Conservation (phyloP, 2,888 invertebrate genomes). For the Melanchra persicariae region DNA sequence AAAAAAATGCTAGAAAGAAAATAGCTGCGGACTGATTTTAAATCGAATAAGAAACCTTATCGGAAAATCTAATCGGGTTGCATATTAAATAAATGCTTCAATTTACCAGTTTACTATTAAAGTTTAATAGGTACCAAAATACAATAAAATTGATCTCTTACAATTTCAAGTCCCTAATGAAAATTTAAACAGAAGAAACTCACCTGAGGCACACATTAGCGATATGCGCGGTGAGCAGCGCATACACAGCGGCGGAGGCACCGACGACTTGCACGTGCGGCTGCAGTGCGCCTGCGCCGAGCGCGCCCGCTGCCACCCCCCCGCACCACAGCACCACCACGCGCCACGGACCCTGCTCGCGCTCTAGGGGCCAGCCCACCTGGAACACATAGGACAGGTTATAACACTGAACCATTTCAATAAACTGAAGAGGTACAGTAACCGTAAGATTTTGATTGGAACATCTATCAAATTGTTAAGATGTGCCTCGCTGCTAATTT, state of each 20-base stretch:
- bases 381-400: constrained; percentile 52
- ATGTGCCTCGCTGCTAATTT: background rate
- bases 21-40: background rate
- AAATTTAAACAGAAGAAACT: background rate
- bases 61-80: background rate
- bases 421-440: background rate
- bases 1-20: background rate
- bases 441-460: background rate
- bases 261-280: constrained; percentile 95
- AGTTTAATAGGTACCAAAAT: too few relatives aligned
- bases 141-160: background rate
- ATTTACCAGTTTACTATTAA: too few relatives aligned
- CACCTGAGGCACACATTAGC: constrained; percentile 94
- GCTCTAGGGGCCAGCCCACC: constrained; percentile 91
- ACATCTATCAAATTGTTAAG: background rate
- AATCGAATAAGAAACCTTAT: background rate
- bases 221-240: constrained; percentile 96
- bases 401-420: background rate
- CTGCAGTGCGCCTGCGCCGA: constrained; percentile 94
- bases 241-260: constrained; percentile 97
- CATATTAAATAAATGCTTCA: background rate
- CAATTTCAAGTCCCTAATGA: background rate
- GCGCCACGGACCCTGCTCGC: constrained; percentile 94
- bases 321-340: constrained; percentile 93
- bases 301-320: constrained; percentile 94